Percentiles rank a stretch among this genome's conserved stretches.
phyloP scores from a whole-genome alignment of 1,140 invertebrate species.

The Drosophila insularis region DNA sequence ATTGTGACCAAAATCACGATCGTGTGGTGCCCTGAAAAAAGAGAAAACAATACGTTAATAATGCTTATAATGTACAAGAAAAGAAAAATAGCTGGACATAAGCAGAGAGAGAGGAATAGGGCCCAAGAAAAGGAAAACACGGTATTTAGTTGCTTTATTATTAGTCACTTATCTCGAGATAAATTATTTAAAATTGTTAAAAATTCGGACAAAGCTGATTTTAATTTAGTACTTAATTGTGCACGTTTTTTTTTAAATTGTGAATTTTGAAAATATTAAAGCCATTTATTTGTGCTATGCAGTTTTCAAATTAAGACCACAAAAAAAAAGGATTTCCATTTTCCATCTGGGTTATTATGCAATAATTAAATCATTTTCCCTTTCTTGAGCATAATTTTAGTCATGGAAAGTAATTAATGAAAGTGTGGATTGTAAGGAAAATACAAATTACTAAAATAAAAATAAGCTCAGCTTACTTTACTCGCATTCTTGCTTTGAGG shows the following conservation, averaged over 20 bases:
- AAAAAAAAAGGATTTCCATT: no score
- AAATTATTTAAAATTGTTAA: no score
- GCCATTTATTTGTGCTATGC: neutral
- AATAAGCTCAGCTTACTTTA: conserved; percentile 50
- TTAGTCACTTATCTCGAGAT: no score
- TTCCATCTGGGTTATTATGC: neutral
- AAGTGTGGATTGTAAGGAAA: neutral
- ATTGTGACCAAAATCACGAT: conserved; percentile 72
- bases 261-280: no score
- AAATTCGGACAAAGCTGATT: neutral
- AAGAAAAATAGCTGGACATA: neutral
- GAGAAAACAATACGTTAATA: neutral
- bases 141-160: neutral
- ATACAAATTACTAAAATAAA: conserved; percentile 17
- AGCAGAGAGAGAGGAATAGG: neutral
- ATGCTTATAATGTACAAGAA: neutral
- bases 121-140: conserved; percentile 45
- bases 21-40: conserved; percentile 76
- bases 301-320: no score
- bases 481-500: conserved; percentile 38
- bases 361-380: neutral
- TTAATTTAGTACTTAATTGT: no score
- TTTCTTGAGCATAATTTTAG: conserved; percentile 11
- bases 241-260: no score
- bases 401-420: conserved; percentile 12